phyloP scores from a whole-genome alignment of 64 coral and sea anemone species.

The Platygyra sinensis region DNA sequence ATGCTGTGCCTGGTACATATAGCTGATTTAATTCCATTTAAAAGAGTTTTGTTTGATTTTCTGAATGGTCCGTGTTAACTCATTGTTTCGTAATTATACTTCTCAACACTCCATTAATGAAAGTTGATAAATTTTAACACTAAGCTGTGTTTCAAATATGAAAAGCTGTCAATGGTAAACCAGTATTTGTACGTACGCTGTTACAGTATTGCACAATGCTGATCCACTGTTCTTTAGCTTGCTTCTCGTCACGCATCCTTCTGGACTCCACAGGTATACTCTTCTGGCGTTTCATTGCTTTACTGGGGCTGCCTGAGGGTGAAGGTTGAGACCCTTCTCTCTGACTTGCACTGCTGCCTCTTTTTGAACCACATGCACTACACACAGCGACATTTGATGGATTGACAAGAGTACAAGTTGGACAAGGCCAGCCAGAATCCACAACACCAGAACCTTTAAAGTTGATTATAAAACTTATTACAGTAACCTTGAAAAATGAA shows the following conservation, averaged over 20 bases:
- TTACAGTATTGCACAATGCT: constrained; percentile 80
- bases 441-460: neutral
- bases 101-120: too few relatives aligned
- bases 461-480: neutral
- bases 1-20: too few relatives aligned
- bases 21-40: too few relatives aligned
- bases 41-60: too few relatives aligned
- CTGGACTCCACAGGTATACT: constrained; percentile 88
- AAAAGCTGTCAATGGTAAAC: neutral
- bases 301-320: constrained; percentile 43
- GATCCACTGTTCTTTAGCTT: constrained; percentile 88
- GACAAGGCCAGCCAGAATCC: constrained; percentile 22
- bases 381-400: constrained; percentile 5
- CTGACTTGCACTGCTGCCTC: neutral
- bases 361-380: constrained; percentile 51
- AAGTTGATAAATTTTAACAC: too few relatives aligned
- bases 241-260: constrained; percentile 82
- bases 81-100: too few relatives aligned
- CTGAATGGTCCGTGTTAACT: too few relatives aligned
- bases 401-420: constrained; percentile 50
- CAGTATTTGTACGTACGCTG: constrained; percentile 34
- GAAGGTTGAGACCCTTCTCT: neutral
- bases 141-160: too few relatives aligned
- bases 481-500: too few relatives aligned
- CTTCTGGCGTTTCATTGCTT: constrained; percentile 66